Conservation (phyloP, 2,797 vertebrate genomes). For the Microhierax caerulescens region DNA sequence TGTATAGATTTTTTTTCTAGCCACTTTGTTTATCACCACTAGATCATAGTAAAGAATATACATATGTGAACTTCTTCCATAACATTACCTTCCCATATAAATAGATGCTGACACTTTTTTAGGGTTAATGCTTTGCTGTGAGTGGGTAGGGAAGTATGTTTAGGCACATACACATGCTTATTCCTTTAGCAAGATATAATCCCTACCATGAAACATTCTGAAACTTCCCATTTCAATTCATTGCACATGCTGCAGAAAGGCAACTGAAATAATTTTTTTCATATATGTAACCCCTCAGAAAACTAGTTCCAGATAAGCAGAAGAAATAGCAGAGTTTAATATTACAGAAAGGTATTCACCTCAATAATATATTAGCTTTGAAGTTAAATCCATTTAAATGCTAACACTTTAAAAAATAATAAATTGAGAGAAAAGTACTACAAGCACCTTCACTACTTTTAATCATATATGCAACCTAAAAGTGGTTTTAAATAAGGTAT, state of each 20-base stretch:
- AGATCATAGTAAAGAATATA: not conserved
- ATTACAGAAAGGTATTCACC: not conserved
- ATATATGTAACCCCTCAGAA: not conserved
- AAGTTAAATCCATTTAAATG: not conserved
- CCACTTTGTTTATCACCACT: not conserved
- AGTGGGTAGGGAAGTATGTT: not conserved
- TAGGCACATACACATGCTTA: not conserved
- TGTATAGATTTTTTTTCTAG: not conserved
- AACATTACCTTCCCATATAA: not conserved
- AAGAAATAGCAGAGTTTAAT: not conserved
- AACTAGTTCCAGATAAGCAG: not conserved
- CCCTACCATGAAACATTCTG: not conserved
- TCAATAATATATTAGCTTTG: not conserved
- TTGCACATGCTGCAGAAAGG: not conserved
- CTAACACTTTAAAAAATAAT: not conserved
- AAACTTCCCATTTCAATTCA: not conserved
- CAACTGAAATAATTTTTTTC: not conserved
- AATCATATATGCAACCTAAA: not conserved
- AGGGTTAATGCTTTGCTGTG: not conserved
- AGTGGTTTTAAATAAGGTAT: not conserved
- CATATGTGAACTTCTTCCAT: not conserved
- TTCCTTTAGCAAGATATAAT: not conserved
- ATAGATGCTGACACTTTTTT: not conserved
- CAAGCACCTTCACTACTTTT: not conserved
- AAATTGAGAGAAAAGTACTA: not conserved